Percentiles rank a stretch among this genome's conserved stretches.
Conservation (phyloP, 2,797 vertebrate species). For the Tamandua tetradactyla region DNA sequence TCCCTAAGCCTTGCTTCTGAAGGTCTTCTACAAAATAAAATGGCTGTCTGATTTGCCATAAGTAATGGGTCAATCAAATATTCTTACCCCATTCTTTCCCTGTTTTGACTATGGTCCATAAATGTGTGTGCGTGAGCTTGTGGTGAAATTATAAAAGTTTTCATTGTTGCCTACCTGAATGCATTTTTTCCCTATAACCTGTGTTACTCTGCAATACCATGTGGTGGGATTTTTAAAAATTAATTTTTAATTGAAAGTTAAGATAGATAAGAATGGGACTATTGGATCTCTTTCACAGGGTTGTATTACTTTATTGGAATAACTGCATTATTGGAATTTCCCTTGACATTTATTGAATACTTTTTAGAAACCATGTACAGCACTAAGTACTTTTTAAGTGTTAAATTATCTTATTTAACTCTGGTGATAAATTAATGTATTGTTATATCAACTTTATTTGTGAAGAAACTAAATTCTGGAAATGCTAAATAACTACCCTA, state of each 20-base stretch:
- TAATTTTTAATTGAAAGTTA: constrained; percentile 41
- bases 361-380: neutral
- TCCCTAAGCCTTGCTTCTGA: neutral
- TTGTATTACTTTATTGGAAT: constrained; percentile 12
- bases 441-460: constrained; percentile 2
- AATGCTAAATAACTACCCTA: constrained; percentile 5
- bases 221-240: neutral
- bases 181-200: neutral
- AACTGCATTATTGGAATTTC: constrained; percentile 22
- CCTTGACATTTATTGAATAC: neutral
- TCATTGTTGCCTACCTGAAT: neutral
- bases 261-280: neutral
- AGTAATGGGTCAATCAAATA: neutral
- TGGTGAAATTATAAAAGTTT: neutral
- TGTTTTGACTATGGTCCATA: neutral
- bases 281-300: neutral
- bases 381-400: neutral
- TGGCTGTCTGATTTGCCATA: neutral
- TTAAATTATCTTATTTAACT: constrained; percentile 5
- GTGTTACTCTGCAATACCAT: neutral
- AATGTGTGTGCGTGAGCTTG: neutral
- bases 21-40: neutral
- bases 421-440: neutral
- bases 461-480: constrained; percentile 45
- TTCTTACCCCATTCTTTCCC: neutral